Conservation (phyloP, 30 jellyfish, hydroid and myxozoan species). For the Aurelia sp. region DNA sequence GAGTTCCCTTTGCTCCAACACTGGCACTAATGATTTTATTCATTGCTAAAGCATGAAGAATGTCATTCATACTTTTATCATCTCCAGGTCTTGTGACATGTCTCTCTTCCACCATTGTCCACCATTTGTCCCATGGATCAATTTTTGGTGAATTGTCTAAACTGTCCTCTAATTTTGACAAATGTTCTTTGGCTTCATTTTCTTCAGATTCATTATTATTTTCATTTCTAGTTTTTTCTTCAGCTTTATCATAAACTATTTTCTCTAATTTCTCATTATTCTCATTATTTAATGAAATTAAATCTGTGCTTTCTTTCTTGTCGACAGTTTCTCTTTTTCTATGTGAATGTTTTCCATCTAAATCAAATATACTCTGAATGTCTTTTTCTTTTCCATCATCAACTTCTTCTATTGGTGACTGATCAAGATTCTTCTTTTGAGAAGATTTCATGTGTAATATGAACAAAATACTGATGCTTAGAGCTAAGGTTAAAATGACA, state of each 20-base stretch:
- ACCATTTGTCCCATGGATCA: slow-evolving; percentile 96
- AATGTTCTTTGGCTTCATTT: too few species aligned
- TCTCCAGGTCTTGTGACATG: slow-evolving; percentile 65
- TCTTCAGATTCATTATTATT: background rate
- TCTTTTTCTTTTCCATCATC: background rate
- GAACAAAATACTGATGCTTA: slow-evolving; percentile 42
- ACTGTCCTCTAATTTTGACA: too few species aligned
- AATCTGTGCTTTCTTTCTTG: background rate
- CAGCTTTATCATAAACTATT: background rate
- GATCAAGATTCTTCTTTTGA: background rate
- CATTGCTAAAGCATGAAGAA: slow-evolving; percentile 73
- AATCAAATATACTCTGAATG: background rate
- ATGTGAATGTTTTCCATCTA: slow-evolving; percentile 31
- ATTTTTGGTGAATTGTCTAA: too few species aligned
- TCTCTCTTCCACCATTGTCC: slow-evolving; percentile 81
- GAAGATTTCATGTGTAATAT: slow-evolving; percentile 10
- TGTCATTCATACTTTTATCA: slow-evolving; percentile 1
- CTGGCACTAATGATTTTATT: slow-evolving; percentile 65
- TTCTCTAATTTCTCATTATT: background rate
- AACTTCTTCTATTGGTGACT: background rate
- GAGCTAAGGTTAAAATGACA: slow-evolving; percentile 23
- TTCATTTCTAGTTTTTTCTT: background rate
- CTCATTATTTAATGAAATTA: background rate
- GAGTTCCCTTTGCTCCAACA: slow-evolving; percentile 88
- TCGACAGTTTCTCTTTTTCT: slow-evolving; percentile 2